Percentiles rank a stretch among this genome's conserved stretches.
These are phyloP conservation scores for Gadopsis bispinosus DNA, from an alignment of 2,797 vertebrate genomes.

Conservation along the genomic window DNA sequence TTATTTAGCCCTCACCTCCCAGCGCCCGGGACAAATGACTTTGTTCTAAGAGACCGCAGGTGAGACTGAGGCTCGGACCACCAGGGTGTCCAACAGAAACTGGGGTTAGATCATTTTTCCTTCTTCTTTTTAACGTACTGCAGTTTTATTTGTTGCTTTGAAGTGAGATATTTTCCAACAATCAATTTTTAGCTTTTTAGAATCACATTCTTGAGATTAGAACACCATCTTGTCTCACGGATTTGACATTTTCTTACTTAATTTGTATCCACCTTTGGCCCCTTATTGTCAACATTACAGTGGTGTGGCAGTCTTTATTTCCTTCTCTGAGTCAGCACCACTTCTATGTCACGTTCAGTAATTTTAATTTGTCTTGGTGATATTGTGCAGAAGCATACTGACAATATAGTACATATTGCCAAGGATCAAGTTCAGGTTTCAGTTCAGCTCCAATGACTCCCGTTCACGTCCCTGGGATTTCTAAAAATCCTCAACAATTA, in stretches of 20 bases:
- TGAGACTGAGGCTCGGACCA: conserved; percentile 42
- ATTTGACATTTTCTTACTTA: background rate
- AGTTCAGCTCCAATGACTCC: background rate
- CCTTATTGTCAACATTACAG: background rate
- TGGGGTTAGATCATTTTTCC: too few species aligned
- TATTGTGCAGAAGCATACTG: background rate
- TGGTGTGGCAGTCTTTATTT: background rate
- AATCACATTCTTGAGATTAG: background rate
- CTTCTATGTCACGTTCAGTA: background rate
- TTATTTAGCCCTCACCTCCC: conserved; percentile 52
- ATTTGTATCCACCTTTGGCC: background rate
- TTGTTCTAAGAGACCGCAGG: conserved; percentile 63
- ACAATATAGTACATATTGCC: background rate
- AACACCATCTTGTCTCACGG: fast-evolving
- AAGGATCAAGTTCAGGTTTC: background rate
- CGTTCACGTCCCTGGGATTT: background rate
- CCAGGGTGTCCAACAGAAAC: conserved; percentile 20
- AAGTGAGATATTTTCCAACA: background rate
- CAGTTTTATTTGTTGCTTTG: background rate
- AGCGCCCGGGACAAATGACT: conserved; percentile 53
- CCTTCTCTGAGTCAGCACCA: background rate
- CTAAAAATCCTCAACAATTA: background rate
- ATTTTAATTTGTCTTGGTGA: background rate
- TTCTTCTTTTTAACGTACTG: background rate
- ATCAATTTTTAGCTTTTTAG: background rate